phyloP scores from a whole-genome alignment of 2,797 vertebrate species.

The Pipistrellus kuhlii region DNA sequence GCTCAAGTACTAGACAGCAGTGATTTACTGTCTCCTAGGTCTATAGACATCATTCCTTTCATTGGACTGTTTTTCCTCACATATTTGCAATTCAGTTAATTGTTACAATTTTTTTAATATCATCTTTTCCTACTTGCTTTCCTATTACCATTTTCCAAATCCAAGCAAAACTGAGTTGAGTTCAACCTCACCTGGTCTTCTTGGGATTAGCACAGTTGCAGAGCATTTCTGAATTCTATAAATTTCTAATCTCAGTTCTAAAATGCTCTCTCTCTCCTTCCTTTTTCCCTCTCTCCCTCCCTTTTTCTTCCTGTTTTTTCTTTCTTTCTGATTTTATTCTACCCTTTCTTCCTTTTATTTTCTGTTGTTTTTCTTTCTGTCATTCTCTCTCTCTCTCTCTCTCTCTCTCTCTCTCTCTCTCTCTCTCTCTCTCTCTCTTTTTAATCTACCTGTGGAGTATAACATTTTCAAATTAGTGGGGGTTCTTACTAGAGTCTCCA shows the following conservation, averaged over 20 bases:
- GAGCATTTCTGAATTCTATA: not conserved
- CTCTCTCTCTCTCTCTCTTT: not conserved
- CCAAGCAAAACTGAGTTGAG: not conserved
- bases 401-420: not conserved
- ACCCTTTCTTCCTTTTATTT: not conserved
- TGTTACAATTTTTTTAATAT: not conserved
- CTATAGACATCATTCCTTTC: not conserved
- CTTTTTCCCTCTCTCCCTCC: not conserved
- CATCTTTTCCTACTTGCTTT: not conserved
- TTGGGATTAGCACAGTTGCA: not conserved
- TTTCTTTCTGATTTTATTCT: not conserved
- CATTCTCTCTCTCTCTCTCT: not conserved
- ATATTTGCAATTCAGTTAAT: not conserved
- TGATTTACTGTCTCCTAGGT: not conserved
- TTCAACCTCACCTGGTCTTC: not conserved
- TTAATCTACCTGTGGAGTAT: not conserved
- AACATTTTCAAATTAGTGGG: not conserved
- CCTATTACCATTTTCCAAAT: not conserved
- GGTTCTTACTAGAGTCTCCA: not conserved
- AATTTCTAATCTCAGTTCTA: slow-evolving; percentile 5
- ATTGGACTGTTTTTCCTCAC: not conserved
- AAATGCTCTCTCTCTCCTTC: no score
- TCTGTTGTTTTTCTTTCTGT: not conserved
- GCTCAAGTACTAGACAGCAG: not conserved
- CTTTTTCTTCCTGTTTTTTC: not conserved